Conservation (phyloP, 2,113 vertebrate species). For the Genyomyrus donnyi region DNA sequence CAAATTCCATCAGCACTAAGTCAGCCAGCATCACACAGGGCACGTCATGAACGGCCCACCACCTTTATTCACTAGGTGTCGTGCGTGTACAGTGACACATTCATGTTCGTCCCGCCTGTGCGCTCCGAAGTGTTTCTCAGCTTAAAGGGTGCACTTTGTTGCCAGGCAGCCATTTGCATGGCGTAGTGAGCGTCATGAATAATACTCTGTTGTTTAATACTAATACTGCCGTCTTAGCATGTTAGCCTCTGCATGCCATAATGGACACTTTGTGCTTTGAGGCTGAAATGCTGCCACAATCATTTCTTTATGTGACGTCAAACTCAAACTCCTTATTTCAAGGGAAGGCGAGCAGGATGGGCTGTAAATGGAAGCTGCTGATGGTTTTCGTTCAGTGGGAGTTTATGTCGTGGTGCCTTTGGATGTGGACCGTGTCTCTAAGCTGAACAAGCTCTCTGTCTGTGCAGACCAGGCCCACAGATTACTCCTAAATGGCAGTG, state of each 20-base stretch:
- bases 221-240: neutral
- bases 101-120: neutral
- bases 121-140: neutral
- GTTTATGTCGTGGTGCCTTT: neutral
- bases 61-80: neutral
- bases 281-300: neutral
- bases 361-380: neutral
- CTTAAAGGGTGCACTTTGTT: slow-evolving; percentile 1
- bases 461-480: neutral
- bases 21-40: neutral
- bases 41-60: neutral
- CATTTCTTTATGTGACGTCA: neutral
- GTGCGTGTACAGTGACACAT: neutral
- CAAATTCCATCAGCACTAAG: neutral
- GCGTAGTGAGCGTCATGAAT: neutral
- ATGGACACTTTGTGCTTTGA: neutral
- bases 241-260: neutral
- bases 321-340: neutral
- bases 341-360: neutral
- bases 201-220: neutral
- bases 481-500: neutral
- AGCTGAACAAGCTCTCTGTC: neutral
- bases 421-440: neutral
- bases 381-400: neutral
- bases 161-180: neutral